phyloP scores from a whole-genome alignment of 1,140 invertebrate species.

The Harpegnathos saltator region DNA sequence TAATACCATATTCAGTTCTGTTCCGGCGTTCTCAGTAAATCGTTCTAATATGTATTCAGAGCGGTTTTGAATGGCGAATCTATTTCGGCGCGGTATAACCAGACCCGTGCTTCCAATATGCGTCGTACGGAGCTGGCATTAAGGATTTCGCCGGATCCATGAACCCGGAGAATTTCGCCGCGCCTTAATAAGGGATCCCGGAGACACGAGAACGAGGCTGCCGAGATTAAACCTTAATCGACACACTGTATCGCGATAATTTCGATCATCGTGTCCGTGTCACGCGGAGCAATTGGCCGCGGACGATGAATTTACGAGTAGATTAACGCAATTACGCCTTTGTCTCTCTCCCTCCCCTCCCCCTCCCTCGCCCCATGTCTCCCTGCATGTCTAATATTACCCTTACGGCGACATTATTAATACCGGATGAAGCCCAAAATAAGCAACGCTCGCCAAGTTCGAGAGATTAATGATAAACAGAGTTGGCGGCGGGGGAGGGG shows the following conservation, averaged over 20 bases:
- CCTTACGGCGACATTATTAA: background rate
- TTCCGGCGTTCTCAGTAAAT: constrained; percentile 74
- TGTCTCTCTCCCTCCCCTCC: background rate
- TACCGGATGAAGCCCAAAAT: constrained; percentile 48
- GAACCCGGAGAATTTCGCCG: constrained; percentile 34
- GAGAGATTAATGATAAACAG: constrained; percentile 72
- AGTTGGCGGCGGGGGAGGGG: no score
- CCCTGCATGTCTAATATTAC: background rate
- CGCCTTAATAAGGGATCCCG: constrained; percentile 42
- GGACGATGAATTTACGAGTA: background rate
- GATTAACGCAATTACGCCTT: background rate
- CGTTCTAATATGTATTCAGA: constrained; percentile 73
- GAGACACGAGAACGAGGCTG: background rate
- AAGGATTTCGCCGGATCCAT: constrained; percentile 25
- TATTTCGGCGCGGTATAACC: constrained; percentile 73
- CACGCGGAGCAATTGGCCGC: background rate
- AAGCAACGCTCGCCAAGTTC: constrained; percentile 51
- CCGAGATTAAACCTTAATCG: constrained; percentile 40
- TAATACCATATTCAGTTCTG: constrained; percentile 78
- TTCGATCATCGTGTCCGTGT: background rate
- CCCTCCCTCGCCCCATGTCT: background rate
- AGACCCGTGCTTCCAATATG: constrained; percentile 72
- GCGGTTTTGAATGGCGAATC: constrained; percentile 74
- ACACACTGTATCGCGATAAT: background rate
- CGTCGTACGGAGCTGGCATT: constrained; percentile 62